phyloP scores from a whole-genome alignment of 92 coral and sea anemone species.

The Galaxea fascicularis region DNA sequence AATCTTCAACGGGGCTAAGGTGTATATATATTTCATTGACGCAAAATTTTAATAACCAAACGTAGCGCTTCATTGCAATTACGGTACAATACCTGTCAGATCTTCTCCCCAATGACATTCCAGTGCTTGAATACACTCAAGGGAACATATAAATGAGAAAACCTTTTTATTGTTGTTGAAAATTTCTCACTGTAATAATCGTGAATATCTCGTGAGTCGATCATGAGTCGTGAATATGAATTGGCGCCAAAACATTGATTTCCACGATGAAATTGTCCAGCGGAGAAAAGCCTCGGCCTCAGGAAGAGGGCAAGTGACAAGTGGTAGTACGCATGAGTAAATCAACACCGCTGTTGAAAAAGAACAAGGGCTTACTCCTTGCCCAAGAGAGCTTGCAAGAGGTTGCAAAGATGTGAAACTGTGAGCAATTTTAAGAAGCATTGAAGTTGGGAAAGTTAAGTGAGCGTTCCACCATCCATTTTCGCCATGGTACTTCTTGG shows the following conservation, averaged over 20 bases:
- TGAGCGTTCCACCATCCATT: neutral
- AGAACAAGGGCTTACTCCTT: neutral
- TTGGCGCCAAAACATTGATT: conserved; percentile 58
- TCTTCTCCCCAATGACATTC: conserved; percentile 76
- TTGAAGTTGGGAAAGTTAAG: neutral
- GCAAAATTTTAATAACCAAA: too few relatives aligned
- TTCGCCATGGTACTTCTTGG: conserved; percentile 82
- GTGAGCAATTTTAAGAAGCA: too few relatives aligned
- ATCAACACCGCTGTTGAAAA: neutral
- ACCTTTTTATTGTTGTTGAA: neutral
- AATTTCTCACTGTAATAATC: neutral
- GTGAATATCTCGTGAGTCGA: neutral
- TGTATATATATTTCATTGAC: neutral
- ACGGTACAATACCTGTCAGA: conserved; percentile 63
- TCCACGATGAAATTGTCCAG: conserved; percentile 29
- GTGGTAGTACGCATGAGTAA: neutral
- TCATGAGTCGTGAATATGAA: neutral
- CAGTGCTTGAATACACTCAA: conserved; percentile 21
- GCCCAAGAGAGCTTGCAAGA: too few relatives aligned
- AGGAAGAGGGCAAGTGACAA: neutral
- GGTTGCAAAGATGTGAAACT: too few relatives aligned
- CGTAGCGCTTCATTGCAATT: too few relatives aligned
- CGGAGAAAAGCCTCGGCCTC: conserved; percentile 5
- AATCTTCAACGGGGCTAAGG: neutral
- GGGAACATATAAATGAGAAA: neutral